Evolutionary conservation across 2,888 invertebrate species (phyloP), one percentile per base, ranked within the genome.

Genomic region (Ellobium chinense): DNA sequence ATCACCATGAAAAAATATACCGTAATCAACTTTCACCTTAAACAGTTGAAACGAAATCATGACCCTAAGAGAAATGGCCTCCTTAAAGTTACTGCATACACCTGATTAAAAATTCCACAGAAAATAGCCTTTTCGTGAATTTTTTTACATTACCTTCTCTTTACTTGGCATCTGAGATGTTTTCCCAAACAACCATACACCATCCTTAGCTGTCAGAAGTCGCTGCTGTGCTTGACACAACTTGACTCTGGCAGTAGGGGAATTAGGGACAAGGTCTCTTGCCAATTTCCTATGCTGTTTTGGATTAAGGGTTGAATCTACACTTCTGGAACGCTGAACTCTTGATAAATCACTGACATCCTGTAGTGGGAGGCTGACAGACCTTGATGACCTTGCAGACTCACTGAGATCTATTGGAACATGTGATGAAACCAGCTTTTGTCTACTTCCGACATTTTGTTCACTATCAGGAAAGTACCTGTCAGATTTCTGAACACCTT

Each of bases 131-230:
- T n/a, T n/a, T n/a, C n/a, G n/a, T n/a, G n/a, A n/a, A 21, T n/a
- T 65, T 21, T 34, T 7, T 12, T 21, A 36, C 37, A 12, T 24
- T 39, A 68, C 68, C 39, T 68, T 68, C 29, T 21, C 39, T 4
- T 68, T 5, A 46, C 29, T 46, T 14, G 0, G 21, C 9, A 1
- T 9, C 37, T 18, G 31, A 0, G 2, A 24, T 46, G 29, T 56
- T 7, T 31, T 56, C 69, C n/a, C 54, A 27, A 70, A 70, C 69
- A 70, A 54, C 69, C 69, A 70, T 2, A 70, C 56, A 12, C 69
- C 69, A 70, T 70, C 69, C 56, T 70, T 70, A 37, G 69, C 29
- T 56, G 29, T 31, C 1, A 56, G 18, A 7, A 70, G 69, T 2
- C 34, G 69, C 34, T 70, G 56, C 29, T 70, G 69, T 2, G 69